Conservation (phyloP, 2,113 vertebrate genomes). For the Corythornis madagascariensis region DNA sequence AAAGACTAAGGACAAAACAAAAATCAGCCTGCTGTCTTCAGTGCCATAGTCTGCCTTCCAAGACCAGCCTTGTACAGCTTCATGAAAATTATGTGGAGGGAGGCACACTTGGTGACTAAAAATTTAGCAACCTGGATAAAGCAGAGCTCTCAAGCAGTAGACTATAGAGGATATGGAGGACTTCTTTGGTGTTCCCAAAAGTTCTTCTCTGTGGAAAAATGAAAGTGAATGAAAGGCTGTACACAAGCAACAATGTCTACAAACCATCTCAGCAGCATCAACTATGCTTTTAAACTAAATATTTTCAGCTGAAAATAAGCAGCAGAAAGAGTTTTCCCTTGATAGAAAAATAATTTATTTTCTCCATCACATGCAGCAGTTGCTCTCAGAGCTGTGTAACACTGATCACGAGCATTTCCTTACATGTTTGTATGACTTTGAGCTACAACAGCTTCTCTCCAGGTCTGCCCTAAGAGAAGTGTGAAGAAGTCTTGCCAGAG, state of each 20-base stretch:
- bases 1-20: not conserved
- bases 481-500: not conserved
- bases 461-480: not conserved
- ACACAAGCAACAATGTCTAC: not conserved
- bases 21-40: not conserved
- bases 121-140: not conserved
- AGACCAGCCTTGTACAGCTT: not conserved
- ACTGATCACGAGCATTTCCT: not conserved
- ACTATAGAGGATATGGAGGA: not conserved
- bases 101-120: not conserved
- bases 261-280: not conserved
- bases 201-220: not conserved
- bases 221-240: not conserved
- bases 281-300: not conserved
- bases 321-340: not conserved
- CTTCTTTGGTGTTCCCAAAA: not conserved
- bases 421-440: not conserved
- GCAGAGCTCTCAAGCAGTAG: not conserved
- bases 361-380: not conserved
- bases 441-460: not conserved
- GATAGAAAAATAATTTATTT: not conserved
- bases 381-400: not conserved
- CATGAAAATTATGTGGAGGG: not conserved
- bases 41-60: not conserved
- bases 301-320: not conserved